phyloP scores from a whole-genome alignment of 1,140 invertebrate genomes.

The Drosophila kanapiae region DNA sequence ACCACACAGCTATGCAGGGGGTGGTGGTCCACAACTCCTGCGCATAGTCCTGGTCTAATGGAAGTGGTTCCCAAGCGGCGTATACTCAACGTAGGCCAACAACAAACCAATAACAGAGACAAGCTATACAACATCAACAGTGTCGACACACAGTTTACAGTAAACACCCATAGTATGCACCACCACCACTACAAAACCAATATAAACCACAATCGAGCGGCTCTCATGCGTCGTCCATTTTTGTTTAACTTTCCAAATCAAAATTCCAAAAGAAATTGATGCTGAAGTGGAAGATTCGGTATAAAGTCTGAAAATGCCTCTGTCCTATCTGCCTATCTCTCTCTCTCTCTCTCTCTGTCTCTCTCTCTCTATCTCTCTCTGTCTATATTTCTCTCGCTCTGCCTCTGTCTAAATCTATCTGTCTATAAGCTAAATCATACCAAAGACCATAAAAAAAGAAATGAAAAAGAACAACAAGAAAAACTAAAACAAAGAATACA shows the following conservation, averaged over 20 bases:
- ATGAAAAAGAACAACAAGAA: slow-evolving; percentile 58
- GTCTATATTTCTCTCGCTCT: slow-evolving; percentile 31
- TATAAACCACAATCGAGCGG: slow-evolving; percentile 45
- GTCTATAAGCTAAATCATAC: slow-evolving; percentile 65
- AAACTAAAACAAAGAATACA: slow-evolving; percentile 58
- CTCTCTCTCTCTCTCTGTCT: slow-evolving; percentile 20
- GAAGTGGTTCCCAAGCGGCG: slow-evolving; percentile 58
- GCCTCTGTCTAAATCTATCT: slow-evolving; percentile 48
- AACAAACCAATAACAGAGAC: slow-evolving; percentile 17
- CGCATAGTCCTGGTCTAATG: slow-evolving; percentile 58
- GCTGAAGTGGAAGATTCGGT: slow-evolving; percentile 63
- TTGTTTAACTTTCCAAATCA: slow-evolving; percentile 58
- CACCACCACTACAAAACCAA: slow-evolving; percentile 20
- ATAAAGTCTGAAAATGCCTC: slow-evolving; percentile 39
- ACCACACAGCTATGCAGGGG: slow-evolving; percentile 27
- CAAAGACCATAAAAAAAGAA: slow-evolving; percentile 58
- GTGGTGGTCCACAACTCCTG: background rate
- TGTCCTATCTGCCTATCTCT: slow-evolving; percentile 48
- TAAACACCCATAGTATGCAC: slow-evolving; percentile 20
- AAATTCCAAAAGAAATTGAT: slow-evolving; percentile 47
- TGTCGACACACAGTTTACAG: slow-evolving; percentile 20
- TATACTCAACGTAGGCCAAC: slow-evolving; percentile 64
- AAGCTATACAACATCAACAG: slow-evolving; percentile 32
- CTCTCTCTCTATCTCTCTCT: slow-evolving; percentile 23
- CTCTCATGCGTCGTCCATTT: slow-evolving; percentile 60